Evolutionary conservation across 35 echinoderm and acorn worm species (phyloP).

Genomic region (Acanthaster planci): DNA sequence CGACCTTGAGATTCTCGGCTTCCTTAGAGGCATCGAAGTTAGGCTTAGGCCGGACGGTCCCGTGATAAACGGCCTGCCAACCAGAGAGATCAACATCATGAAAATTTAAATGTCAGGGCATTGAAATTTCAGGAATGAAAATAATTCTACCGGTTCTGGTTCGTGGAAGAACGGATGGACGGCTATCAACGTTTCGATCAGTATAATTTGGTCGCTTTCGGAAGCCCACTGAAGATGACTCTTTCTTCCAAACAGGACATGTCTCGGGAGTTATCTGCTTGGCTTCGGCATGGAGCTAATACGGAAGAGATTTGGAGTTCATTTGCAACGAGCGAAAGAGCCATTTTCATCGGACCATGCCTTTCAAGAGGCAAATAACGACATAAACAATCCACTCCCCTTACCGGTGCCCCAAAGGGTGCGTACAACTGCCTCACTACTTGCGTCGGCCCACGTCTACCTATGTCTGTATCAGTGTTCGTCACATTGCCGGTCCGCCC

Average conservation of each 20-base stretch:
- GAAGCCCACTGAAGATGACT: neutral
- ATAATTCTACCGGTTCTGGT: neutral
- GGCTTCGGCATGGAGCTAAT: no score
- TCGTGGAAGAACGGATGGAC: neutral
- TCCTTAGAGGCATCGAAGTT: constrained; percentile 39
- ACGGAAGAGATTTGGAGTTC: no score
- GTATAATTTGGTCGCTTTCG: neutral
- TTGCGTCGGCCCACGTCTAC: constrained; percentile 15
- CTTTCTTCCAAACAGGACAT: no score
- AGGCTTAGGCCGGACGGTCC: constrained; percentile 30
- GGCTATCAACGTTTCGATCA: neutral
- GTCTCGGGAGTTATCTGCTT: no score
- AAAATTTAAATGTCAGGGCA: neutral
- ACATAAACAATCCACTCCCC: neutral
- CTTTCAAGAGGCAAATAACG: no score
- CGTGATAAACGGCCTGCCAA: constrained; percentile 43
- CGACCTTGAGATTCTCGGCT: constrained; percentile 33
- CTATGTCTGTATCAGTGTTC: constrained; percentile 45
- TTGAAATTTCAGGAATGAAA: neutral
- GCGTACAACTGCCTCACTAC: constrained; percentile 29
- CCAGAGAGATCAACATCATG: neutral
- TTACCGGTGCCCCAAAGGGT: constrained; percentile 39
- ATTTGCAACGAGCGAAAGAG: no score
- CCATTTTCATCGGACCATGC: no score
- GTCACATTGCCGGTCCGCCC: constrained; percentile 18